These are phyloP conservation scores for Teleiodes luculella DNA, from an alignment of 2,888 invertebrate species.

Conservation along the genomic window DNA sequence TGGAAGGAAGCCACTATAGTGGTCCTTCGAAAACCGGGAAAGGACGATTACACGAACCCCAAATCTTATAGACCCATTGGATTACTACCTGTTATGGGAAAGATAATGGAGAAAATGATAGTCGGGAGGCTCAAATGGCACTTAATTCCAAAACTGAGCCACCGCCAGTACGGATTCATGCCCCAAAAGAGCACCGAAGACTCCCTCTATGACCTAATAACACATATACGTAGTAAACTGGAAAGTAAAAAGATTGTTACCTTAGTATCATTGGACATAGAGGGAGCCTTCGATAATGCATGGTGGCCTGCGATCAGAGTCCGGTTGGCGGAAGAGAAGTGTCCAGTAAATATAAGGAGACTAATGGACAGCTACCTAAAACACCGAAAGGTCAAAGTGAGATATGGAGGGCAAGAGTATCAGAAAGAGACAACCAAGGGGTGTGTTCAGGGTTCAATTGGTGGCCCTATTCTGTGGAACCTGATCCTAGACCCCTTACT, in stretches of 20 bases:
- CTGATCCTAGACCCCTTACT: neutral
- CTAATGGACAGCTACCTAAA: constrained; percentile 14
- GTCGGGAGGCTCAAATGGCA: constrained; percentile 8
- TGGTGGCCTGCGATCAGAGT: constrained; percentile 20
- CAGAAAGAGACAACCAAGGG: too few relatives aligned
- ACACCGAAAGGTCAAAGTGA: neutral
- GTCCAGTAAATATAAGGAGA: constrained; percentile 13
- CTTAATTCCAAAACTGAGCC: constrained; percentile 7
- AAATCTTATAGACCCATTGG: constrained; percentile 18
- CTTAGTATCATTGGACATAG: neutral
- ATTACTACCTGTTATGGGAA: constrained; percentile 10
- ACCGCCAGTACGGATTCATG: constrained; percentile 20
- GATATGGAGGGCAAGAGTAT: neutral
- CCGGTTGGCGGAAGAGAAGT: constrained; percentile 14
- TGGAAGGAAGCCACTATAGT: neutral
- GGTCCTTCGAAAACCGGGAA: neutral
- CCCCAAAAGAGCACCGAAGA: constrained; percentile 16
- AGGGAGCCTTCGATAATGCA: constrained; percentile 8
- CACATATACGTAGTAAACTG: neutral
- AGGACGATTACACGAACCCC: neutral
- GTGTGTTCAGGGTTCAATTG: constrained; percentile 1
- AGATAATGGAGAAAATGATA: constrained; percentile 8
- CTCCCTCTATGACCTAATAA: constrained; percentile 9
- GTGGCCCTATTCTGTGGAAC: neutral
- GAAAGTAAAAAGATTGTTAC: neutral